phyloP scores from a whole-genome alignment of 2,888 invertebrate species.

The Yponomeuta plumbellus region DNA sequence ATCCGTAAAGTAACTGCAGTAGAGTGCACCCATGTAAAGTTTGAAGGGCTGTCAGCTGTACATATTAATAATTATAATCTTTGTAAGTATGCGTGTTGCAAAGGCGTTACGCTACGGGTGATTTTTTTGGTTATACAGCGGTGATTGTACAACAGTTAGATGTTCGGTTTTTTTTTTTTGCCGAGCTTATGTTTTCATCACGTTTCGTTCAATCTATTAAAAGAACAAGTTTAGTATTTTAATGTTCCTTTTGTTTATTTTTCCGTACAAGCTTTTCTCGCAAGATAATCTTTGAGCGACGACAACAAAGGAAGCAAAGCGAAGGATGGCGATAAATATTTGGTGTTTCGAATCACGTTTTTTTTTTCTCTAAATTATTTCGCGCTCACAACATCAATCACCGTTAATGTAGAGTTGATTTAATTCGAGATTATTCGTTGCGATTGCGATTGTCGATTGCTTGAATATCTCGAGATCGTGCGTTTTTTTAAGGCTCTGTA shows the following conservation, averaged over 20 bases:
- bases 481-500: background rate
- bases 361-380: background rate
- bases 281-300: background rate
- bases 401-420: background rate
- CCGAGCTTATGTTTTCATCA: too few relatives aligned
- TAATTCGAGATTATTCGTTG: background rate
- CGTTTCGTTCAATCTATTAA: too few relatives aligned
- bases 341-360: background rate
- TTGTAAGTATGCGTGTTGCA: too few relatives aligned
- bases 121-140: too few relatives aligned
- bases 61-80: too few relatives aligned
- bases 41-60: too few relatives aligned
- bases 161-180: too few relatives aligned
- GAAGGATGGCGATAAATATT: background rate
- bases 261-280: background rate
- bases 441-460: background rate
- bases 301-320: background rate
- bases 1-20: too few relatives aligned
- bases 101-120: too few relatives aligned
- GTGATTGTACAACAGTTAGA: too few relatives aligned
- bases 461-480: background rate
- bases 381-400: background rate
- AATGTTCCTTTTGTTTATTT: background rate
- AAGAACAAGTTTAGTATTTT: background rate
- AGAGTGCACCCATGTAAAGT: too few relatives aligned